These are phyloP conservation scores for Pardosa pseudoannulata DNA, from an alignment of 2,888 invertebrate genomes.

Conservation along the genomic window DNA sequence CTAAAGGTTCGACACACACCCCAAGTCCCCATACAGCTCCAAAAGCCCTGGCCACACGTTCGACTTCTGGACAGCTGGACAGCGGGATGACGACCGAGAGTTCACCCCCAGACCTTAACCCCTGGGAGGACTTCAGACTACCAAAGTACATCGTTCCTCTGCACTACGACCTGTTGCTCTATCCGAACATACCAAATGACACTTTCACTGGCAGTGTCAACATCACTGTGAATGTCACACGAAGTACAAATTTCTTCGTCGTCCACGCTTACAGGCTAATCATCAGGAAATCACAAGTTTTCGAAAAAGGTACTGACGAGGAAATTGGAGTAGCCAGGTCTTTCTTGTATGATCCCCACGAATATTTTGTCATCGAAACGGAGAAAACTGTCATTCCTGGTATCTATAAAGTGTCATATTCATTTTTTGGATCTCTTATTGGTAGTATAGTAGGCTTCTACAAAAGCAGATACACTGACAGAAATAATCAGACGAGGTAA, in stretches of 20 bases:
- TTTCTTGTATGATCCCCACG: constrained; percentile 77
- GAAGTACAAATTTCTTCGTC: constrained; percentile 77
- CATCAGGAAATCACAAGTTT: constrained; percentile 79
- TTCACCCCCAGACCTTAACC: background rate
- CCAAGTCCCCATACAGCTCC: constrained; percentile 22
- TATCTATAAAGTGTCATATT: constrained; percentile 81
- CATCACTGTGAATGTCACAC: constrained; percentile 76
- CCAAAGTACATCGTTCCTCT: constrained; percentile 82
- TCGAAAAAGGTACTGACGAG: background rate
- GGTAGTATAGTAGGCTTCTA: constrained; percentile 86
- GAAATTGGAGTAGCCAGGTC: constrained; percentile 74
- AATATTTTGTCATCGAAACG: constrained; percentile 78
- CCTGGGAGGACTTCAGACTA: constrained; percentile 79
- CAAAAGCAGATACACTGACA: constrained; percentile 81
- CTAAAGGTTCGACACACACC: background rate
- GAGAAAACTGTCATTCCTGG: constrained; percentile 76
- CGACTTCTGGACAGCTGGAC: background rate
- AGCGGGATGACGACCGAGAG: background rate
- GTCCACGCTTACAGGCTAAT: constrained; percentile 83
- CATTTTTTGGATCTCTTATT: constrained; percentile 83
- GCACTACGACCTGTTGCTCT: constrained; percentile 83
- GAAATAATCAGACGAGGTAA: constrained; percentile 60
- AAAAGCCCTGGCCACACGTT: background rate
- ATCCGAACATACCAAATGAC: constrained; percentile 82
- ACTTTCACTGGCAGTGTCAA: constrained; percentile 81